These are phyloP conservation scores for Agriopis aurantiaria DNA, from an alignment of 2,888 invertebrate genomes.

Conservation along the genomic window DNA sequence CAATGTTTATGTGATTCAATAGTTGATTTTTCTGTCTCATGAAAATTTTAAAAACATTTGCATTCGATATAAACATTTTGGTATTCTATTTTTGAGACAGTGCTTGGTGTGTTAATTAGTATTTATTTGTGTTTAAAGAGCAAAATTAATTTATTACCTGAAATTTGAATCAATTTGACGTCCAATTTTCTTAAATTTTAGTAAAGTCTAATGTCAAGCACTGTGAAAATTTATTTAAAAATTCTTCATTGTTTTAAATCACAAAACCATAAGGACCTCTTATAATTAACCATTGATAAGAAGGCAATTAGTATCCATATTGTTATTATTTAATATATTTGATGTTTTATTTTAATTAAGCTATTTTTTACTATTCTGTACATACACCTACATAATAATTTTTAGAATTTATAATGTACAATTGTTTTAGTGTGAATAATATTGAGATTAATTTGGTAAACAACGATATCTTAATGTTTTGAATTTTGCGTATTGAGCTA, in stretches of 20 bases:
- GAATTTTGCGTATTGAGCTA: conserved; percentile 67
- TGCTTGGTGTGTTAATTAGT: conserved; percentile 60
- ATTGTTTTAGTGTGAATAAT: conserved; percentile 86
- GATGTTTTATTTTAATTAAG: conserved; percentile 85
- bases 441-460: conserved; percentile 79
- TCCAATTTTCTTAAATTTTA: conserved; percentile 52
- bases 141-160: conserved; percentile 42
- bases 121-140: conserved; percentile 43
- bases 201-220: conserved; percentile 58
- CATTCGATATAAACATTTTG: conserved; percentile 59
- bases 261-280: conserved; percentile 87
- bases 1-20: conserved; percentile 79
- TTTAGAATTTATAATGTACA: conserved; percentile 83
- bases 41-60: conserved; percentile 49
- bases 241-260: conserved; percentile 71
- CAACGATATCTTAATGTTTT: conserved; percentile 72
- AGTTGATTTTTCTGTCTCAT: conserved; percentile 69
- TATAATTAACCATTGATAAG: conserved; percentile 87
- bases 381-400: conserved; percentile 78
- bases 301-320: conserved; percentile 86
- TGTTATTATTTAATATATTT: conserved; percentile 87
- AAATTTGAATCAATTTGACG: conserved; percentile 46
- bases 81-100: conserved; percentile 59
- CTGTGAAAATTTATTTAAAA: conserved; percentile 57
- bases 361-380: conserved; percentile 83